Evolutionary conservation across 1,140 invertebrate species (phyloP), one percentile per base, ranked within the genome.

Genomic region (Augochlora pura): DNA sequence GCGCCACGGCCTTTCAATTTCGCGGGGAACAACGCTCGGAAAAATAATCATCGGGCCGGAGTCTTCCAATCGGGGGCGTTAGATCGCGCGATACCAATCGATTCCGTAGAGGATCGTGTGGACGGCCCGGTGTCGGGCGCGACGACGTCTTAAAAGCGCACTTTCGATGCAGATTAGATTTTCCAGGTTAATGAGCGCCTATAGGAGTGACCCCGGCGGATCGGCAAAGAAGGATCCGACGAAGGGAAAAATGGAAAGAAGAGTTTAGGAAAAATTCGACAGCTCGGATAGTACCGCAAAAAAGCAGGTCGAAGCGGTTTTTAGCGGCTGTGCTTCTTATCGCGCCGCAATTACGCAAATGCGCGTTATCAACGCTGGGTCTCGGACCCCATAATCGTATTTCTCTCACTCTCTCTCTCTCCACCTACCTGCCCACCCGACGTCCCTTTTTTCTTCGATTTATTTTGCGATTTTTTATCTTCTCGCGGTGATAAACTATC

Each of bases 301-400:
- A 77, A 79, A 72, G 69, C 57, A 68, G 57, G 59, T 74, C 49
- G 72, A 73, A 84, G 65, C 73, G 82, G 82, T 84, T 84, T 85
- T 73, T 42, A 42, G 54, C 54, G 46, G 62, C 25, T 18, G 79
- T 60, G 70, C 71, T 85, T 85, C 83, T 85, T 85, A 84, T 85
- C 83, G 83, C 62, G 54, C 59, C 70, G 83, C 82, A 85, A 85
- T 85, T 85, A 85, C 82, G 83, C 78, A 84, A 85, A 85, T 85
- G 83, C 82, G 54, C 68, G 82, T 85, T 81, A 85, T 83, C 59
- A 77, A 74, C 63, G 62, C 4, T 39, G 42, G 52, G 38, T 25
- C 63, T 4, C 23, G 27, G 7, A 14, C 54, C 49, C 7, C 21
- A 18, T 10, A 39, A 38, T 42, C 21, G 27, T 38, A 32, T 16